Evolutionary conservation across 2,113 vertebrate genomes (phyloP).

Genomic region (Pomatostomus ruficeps): DNA sequence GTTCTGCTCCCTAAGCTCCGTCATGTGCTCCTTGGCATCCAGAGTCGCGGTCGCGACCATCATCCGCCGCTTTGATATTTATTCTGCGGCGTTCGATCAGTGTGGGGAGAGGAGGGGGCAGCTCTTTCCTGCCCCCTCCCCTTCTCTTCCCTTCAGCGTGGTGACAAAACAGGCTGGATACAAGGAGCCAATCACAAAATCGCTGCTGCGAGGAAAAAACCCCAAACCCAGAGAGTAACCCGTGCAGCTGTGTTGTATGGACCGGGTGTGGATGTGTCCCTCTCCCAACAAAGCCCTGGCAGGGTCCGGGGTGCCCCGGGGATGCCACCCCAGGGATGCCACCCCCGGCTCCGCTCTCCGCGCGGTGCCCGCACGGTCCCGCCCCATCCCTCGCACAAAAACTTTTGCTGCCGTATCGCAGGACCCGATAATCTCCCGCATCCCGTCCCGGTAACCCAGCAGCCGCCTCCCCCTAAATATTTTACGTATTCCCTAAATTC

Average conservation of each 20-base stretch:
- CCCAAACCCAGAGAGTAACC: neutral
- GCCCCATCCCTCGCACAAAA: neutral
- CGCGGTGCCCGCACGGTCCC: fast-evolving
- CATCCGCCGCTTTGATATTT: neutral
- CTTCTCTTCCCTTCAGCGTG: neutral
- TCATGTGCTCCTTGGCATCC: constrained; percentile 2
- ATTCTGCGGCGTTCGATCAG: neutral
- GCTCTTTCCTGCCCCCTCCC: neutral
- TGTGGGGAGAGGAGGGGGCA: neutral
- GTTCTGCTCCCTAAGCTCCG: neutral
- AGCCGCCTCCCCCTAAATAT: constrained; percentile 17
- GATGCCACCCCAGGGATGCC: neutral
- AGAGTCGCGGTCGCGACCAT: neutral
- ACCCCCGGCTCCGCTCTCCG: neutral
- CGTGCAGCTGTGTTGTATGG: neutral
- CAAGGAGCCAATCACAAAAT: constrained; percentile 48
- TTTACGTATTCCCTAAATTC: constrained; percentile 63
- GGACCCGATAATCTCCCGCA: neutral
- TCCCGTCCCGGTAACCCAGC: constrained; percentile 35
- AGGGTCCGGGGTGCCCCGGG: neutral
- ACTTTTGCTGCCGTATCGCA: constrained; percentile 40
- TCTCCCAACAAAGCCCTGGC: neutral
- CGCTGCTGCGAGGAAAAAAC: fast-evolving
- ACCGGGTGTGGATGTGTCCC: neutral
- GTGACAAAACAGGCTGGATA: neutral